These are phyloP conservation scores for Tuta absoluta DNA, from an alignment of 2,888 invertebrate species.

Conservation along the genomic window DNA sequence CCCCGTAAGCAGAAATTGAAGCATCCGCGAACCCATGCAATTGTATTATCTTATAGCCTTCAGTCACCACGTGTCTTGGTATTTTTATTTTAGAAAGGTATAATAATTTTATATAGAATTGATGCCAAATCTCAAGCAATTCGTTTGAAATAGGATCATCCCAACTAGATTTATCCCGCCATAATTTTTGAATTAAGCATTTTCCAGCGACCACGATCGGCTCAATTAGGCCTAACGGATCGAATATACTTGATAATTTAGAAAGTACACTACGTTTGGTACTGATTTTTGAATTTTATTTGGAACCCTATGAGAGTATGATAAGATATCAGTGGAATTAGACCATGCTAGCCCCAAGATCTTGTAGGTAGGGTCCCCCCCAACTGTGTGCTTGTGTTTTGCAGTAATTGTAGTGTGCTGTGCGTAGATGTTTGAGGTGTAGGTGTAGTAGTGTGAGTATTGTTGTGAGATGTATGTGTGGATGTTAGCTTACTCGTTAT, in stretches of 20 bases:
- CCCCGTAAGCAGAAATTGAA: neutral
- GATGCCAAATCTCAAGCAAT: neutral
- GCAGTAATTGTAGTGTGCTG: neutral
- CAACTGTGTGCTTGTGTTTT: neutral
- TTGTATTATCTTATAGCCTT: neutral
- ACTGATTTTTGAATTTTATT: neutral
- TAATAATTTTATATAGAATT: neutral
- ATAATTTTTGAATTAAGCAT: neutral
- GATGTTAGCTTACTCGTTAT: neutral
- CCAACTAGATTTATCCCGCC: neutral
- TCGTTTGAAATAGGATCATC: neutral
- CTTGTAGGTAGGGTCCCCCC: constrained; percentile 3
- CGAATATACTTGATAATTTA: neutral
- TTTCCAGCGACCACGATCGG: neutral
- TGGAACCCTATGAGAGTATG: neutral
- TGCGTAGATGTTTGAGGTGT: neutral
- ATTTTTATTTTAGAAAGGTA: neutral
- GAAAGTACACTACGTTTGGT: constrained; percentile 1
- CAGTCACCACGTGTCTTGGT: neutral
- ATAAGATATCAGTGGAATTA: neutral
- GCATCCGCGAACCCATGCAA: neutral
- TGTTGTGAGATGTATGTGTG: neutral
- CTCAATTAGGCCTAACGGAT: constrained; percentile 4
- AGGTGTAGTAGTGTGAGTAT: too few relatives aligned
- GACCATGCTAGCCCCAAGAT: constrained; percentile 1